Percentiles rank a stretch among this genome's conserved stretches.
Conservation (phyloP, 2,888 invertebrate species). For the Coleophora flavipennella region DNA sequence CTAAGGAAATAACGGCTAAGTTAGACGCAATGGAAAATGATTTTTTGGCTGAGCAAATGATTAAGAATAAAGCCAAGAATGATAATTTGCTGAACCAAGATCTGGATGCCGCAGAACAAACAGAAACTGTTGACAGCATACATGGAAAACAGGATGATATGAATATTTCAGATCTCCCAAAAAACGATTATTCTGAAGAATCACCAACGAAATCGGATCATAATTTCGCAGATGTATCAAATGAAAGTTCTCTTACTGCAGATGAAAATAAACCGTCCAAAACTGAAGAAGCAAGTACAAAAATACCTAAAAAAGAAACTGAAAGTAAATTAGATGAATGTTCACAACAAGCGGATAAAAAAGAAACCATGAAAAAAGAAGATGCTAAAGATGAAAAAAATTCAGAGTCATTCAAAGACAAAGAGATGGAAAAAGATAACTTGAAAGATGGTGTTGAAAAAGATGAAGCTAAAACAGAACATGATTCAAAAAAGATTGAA, state of each 20-base stretch:
- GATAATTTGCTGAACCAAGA: slow-evolving; percentile 50
- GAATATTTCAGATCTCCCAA: slow-evolving; percentile 16
- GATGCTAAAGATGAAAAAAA: not conserved
- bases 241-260: slow-evolving; percentile 36
- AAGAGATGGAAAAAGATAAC: slow-evolving; percentile 1
- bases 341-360: not conserved
- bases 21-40: slow-evolving; percentile 56
- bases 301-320: not conserved
- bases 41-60: slow-evolving; percentile 41
- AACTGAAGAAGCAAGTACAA: not conserved
- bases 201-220: slow-evolving; percentile 53
- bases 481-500: slow-evolving; percentile 29
- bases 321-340: not conserved
- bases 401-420: slow-evolving; percentile 1
- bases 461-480: slow-evolving; percentile 6
- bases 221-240: slow-evolving; percentile 51
- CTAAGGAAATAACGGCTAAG: slow-evolving; percentile 41
- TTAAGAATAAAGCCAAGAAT: slow-evolving; percentile 41
- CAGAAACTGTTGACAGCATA: not conserved
- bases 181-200: slow-evolving; percentile 24
- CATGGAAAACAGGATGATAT: slow-evolving; percentile 1
- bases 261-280: slow-evolving; percentile 19
- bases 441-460: not conserved
- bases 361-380: slow-evolving; percentile 8
- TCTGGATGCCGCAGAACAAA: slow-evolving; percentile 22